phyloP scores from a whole-genome alignment of 2,888 invertebrate species.

The Theristus sp. region DNA sequence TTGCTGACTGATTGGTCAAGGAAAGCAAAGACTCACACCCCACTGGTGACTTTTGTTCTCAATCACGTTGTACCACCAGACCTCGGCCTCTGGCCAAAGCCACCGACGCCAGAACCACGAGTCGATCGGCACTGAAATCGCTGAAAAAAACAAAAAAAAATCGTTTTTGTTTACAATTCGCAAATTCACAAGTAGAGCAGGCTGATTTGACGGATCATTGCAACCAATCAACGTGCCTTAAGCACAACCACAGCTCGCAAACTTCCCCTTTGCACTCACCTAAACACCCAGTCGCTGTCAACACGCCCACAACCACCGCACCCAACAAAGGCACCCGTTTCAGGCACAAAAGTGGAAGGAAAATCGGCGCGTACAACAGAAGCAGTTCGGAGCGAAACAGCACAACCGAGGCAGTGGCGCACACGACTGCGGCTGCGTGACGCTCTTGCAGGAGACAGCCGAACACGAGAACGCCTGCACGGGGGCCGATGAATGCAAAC shows the following conservation, averaged over 20 bases:
- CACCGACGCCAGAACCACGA: conserved; percentile 72
- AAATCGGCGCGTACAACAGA: conserved; percentile 53
- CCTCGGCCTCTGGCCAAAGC: conserved; percentile 93
- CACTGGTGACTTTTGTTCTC: conserved; percentile 82
- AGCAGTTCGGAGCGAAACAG: conserved; percentile 76
- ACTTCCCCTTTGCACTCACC: no score
- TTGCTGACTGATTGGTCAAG: no score
- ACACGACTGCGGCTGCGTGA: conserved; percentile 51
- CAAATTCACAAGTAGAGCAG: not conserved
- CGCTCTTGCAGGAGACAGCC: conserved; percentile 58
- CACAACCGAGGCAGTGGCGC: conserved; percentile 62
- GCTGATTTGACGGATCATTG: no score
- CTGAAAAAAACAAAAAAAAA: conserved; percentile 39
- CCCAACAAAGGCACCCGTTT: conserved; percentile 45
- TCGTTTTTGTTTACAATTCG: not conserved
- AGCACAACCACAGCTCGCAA: no score
- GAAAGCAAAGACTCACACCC: conserved; percentile 68
- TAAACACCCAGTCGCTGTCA: conserved; percentile 30
- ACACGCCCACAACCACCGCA: conserved; percentile 27
- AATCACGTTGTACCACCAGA: conserved; percentile 81
- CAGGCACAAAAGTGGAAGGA: conserved; percentile 56
- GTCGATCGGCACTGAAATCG: conserved; percentile 58
- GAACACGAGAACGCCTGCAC: conserved; percentile 64
- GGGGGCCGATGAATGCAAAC: no score
- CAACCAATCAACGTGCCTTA: no score